Evolutionary conservation across 2,888 invertebrate species (phyloP), one percentile per base, ranked within the genome.

Genomic region (Cryptosula pallasiana): DNA sequence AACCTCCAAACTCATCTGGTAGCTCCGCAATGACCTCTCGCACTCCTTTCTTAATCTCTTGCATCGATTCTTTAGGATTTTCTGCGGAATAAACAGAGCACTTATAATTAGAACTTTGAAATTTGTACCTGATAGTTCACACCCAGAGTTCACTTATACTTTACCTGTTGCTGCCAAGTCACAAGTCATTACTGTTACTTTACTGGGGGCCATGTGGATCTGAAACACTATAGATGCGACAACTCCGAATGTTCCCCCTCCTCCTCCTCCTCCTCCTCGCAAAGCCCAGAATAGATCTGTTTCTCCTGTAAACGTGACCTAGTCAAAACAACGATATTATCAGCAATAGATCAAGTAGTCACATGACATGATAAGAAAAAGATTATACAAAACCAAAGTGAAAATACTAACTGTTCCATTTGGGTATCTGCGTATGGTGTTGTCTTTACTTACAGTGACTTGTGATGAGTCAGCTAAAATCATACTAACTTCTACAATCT

Each of bases 211-310:
- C 16, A 25, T 5, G 69, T 76, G 76, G 0, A 76, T 73, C 69
- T 73, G 71, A 72, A 73, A 76, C 35, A 74, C 75, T 72, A 74
- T 76, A 23, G 25, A 45, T 13, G 72, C 69, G n/a, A 75, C 74
- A n/a, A 76, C 74, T 3, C 74, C 77, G 71, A 74, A 76, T 1
- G 76, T 75, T 27, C 76, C 75, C n/a, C n/a, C n/a, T n/a, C n/a
- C n/a, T n/a, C n/a, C n/a, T 13, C 75, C 77, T 5, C 76, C 77
- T 0, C 77, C 77, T 32, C 78, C 76, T 35, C 76, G 63, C 2
- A 76, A 23, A 57, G 76, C 76, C 77, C 77, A 77, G 73, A 77
- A 76, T 27, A 77, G 72, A 29, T 75, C 75, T 9, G 73, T 71
- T 63, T 76, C 74, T 29, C 57, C 16, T 35, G 25, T 70, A 1